Conservation (phyloP, 2,888 invertebrate genomes). For the Gastracanthus pulcherrimus region DNA sequence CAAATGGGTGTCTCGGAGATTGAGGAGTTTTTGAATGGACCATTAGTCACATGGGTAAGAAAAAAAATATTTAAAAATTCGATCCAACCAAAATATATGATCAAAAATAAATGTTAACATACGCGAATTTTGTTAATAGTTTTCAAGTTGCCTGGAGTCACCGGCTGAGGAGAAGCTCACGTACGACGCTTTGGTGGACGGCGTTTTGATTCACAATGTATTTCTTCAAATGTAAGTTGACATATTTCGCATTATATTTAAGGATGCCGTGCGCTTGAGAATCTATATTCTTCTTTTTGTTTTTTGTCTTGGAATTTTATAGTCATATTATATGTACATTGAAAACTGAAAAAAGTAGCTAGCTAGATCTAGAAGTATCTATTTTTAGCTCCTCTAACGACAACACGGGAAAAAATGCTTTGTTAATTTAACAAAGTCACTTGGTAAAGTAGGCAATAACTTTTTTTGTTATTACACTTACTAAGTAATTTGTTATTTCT, state of each 20-base stretch:
- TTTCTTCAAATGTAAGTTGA: constrained; percentile 44
- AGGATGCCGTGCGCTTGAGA: too few species aligned
- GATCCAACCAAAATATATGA: neutral
- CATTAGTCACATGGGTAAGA: constrained; percentile 48
- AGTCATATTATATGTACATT: too few species aligned
- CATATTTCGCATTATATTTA: neutral
- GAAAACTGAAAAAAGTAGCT: too few species aligned
- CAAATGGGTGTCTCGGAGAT: neutral
- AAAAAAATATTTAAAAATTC: neutral
- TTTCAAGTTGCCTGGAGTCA: constrained; percentile 8
- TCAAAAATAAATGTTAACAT: neutral
- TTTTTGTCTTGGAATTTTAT: too few species aligned
- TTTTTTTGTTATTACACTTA: too few species aligned
- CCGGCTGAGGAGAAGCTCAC: neutral
- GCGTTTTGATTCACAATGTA: constrained; percentile 38
- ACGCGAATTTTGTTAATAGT: neutral
- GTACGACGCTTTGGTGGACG: constrained; percentile 32
- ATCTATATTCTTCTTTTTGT: too few species aligned
- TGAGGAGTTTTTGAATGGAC: constrained; percentile 35
- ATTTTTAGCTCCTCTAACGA: too few species aligned
- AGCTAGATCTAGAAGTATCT: too few species aligned
- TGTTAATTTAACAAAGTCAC: too few species aligned
- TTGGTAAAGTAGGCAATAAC: too few species aligned
- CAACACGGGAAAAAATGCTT: too few species aligned
- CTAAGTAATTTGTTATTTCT: too few species aligned